Evolutionary conservation across 2,888 invertebrate genomes (phyloP), one percentile per base, ranked within the genome.

Genomic region (Amphipyra berbera): DNA sequence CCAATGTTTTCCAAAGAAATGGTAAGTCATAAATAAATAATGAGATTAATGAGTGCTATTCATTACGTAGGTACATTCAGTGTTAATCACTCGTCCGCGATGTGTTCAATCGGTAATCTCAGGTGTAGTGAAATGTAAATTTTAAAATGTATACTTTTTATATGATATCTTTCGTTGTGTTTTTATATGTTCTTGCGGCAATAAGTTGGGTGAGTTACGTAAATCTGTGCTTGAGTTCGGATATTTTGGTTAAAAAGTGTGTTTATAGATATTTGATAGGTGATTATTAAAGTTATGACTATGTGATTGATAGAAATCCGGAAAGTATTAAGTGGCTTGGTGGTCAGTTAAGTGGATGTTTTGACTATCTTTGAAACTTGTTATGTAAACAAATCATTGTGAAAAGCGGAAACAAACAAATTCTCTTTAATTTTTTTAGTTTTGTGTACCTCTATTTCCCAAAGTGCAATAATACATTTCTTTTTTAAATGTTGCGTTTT

Each of bases 21-120:
- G 92, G 93, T 94, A 82, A 90, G 92, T 87, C 76, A 85, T 88
- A 81, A 82, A 82, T 77, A 74, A 75, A 82, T 85, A 83, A 87
- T 86, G 83, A 85, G 78, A 79, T 80, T 78, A 79, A 79, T 73
- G 38, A 69, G 59, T 38, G 14, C 54, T 59, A 68, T 60, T 64
- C 21, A 21, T 48, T 49, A 45, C 48, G 0, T n/a, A n/a, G n/a
- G n/a, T 33, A 59, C 55, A 74, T 41, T 70, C 48, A 52, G 52
- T 57, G 59, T 15, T 79, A 75, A 79, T 76, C 68, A 38, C 27
- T 56, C 44, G 58, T 27, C 38, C 10, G 75, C 61, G 66, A 79
- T 76, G 78, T 40, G 57, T 63, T 6, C 21, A 12, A 21, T 10
- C 15, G 13, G 42, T 61, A 15, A 61, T 61, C 35, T 49, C 30